Evolutionary conservation across 2,797 vertebrate genomes (phyloP).

Genomic region (Pagetopsis macropterus): DNA sequence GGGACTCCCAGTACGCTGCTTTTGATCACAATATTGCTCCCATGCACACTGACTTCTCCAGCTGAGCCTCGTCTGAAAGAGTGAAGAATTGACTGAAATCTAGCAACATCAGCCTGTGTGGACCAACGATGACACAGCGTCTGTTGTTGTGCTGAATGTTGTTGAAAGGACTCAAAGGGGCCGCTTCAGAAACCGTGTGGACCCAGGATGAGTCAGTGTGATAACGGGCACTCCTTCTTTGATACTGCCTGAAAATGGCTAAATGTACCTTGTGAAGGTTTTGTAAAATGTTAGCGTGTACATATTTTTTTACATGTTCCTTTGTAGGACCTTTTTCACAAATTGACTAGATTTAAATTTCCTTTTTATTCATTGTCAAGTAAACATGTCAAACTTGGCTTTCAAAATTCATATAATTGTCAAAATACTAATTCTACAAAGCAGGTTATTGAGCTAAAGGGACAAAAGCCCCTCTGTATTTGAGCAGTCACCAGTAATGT

Average conservation of each 20-base stretch:
- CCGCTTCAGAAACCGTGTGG: background rate
- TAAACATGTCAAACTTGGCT: background rate
- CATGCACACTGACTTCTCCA: constrained; percentile 96
- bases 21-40: constrained; percentile 96
- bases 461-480: constrained; percentile 6
- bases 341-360: constrained; percentile 9
- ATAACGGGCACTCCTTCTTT: constrained; percentile 1
- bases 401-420: constrained; percentile 15
- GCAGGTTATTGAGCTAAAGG: background rate
- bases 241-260: constrained; percentile 6
- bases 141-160: background rate
- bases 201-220: constrained; percentile 4
- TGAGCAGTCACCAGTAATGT: background rate
- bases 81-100: constrained; percentile 12
- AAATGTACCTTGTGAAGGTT: constrained; percentile 7
- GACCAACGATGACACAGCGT: background rate
- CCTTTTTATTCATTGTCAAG: constrained; percentile 43
- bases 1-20: constrained; percentile 90
- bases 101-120: background rate
- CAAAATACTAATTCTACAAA: constrained; percentile 6
- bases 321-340: constrained; percentile 41
- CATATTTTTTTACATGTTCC: constrained; percentile 41
- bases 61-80: constrained; percentile 72
- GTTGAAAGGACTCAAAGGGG: background rate
- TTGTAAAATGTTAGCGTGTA: constrained; percentile 38